These are phyloP conservation scores for Mormyrus proboscirostris DNA, from an alignment of 2,797 vertebrate genomes.

Conservation along the genomic window DNA sequence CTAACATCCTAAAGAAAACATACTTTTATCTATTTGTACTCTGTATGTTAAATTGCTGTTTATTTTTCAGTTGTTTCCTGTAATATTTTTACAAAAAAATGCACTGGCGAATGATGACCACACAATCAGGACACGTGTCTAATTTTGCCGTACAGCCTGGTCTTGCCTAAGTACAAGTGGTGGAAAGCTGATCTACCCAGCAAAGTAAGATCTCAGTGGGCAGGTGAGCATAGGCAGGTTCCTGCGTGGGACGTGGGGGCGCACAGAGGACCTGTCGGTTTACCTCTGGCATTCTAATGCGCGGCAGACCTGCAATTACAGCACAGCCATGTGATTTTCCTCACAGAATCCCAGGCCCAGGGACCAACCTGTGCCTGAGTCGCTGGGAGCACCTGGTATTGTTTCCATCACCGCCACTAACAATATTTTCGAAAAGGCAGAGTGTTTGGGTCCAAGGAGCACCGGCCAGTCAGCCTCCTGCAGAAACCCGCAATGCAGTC, in stretches of 20 bases:
- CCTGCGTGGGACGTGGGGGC: background rate
- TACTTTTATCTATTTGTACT: background rate
- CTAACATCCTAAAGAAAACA: background rate
- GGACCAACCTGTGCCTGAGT: background rate
- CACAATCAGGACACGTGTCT: background rate
- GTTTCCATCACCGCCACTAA: background rate
- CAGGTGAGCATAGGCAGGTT: background rate
- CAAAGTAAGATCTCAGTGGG: too few species aligned
- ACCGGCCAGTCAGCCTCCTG: background rate
- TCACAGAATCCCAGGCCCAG: background rate
- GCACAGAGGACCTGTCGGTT: background rate
- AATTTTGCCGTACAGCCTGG: background rate
- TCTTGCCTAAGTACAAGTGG: background rate
- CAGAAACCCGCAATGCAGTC: background rate
- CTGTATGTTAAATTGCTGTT: background rate
- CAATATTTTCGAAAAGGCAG: background rate
- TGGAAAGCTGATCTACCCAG: background rate
- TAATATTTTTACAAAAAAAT: background rate
- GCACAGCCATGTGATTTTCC: background rate
- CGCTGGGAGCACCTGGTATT: background rate
- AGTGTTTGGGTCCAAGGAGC: background rate
- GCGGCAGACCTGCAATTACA: background rate
- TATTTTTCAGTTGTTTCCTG: background rate
- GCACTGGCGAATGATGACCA: background rate
- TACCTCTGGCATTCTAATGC: background rate